These are phyloP conservation scores for Lasioglossum villosulum DNA, from an alignment of 2,888 invertebrate genomes.

Conservation along the genomic window DNA sequence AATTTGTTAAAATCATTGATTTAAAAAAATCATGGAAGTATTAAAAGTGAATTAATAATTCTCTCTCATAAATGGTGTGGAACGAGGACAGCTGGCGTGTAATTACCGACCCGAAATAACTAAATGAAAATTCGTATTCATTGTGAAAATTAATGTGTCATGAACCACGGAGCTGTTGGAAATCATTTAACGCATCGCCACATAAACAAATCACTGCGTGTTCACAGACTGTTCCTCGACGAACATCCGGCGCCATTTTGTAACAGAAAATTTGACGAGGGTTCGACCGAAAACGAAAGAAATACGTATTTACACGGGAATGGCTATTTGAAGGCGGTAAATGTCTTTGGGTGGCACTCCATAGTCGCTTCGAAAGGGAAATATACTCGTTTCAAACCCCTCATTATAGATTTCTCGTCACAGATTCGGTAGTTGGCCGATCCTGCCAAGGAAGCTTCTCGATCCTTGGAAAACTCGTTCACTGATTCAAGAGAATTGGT, in stretches of 20 bases:
- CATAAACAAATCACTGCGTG: constrained; percentile 57
- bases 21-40: neutral
- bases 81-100: neutral
- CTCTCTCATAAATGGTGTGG: neutral
- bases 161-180: neutral
- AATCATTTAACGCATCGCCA: constrained; percentile 27
- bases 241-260: constrained; percentile 56
- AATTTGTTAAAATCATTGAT: neutral
- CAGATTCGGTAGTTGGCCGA: constrained; percentile 23
- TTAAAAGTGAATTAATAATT: neutral
- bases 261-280: constrained; percentile 76
- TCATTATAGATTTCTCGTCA: constrained; percentile 53
- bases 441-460: constrained; percentile 42
- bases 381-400: constrained; percentile 45
- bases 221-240: constrained; percentile 28
- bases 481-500: constrained; percentile 30
- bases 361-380: neutral
- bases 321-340: constrained; percentile 59
- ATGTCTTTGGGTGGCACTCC: constrained; percentile 41
- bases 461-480: constrained; percentile 5
- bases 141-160: neutral
- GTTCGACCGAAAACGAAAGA: constrained; percentile 63
- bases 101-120: neutral
- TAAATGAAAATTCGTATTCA: neutral
- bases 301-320: constrained; percentile 57